A percentile compares a stretch with the other conserved stretches of the same genome.
Conservation (phyloP, 1,140 invertebrate genomes). For the Atta colombica region DNA sequence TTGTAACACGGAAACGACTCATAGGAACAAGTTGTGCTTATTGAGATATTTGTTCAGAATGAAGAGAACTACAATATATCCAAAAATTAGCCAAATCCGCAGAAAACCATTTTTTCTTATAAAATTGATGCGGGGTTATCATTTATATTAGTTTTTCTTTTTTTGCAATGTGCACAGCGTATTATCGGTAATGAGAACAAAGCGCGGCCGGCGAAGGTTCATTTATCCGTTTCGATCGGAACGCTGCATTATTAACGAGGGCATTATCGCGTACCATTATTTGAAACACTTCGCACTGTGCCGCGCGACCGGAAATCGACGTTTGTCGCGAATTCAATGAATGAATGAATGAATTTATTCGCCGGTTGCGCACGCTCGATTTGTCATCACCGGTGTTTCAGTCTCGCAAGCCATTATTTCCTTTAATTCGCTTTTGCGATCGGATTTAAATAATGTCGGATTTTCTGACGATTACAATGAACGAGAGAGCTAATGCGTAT, state of each 20-base stretch:
- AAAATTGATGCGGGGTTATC: no score
- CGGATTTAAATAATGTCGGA: slow-evolving; percentile 52
- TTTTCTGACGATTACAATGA: slow-evolving; percentile 19
- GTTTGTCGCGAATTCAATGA: slow-evolving; percentile 62
- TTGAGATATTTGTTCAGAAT: no score
- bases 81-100: no score
- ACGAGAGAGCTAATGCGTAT: neutral
- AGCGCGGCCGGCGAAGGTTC: slow-evolving; percentile 19
- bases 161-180: neutral
- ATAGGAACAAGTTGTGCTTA: no score
- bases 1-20: no score
- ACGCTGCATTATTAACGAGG: slow-evolving; percentile 66
- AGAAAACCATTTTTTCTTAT: no score
- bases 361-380: slow-evolving; percentile 32
- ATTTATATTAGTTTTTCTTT: neutral
- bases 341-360: slow-evolving; percentile 59
- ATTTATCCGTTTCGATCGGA: slow-evolving; percentile 51
- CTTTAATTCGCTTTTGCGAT: slow-evolving; percentile 34
- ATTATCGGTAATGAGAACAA: slow-evolving; percentile 47
- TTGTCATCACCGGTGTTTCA: slow-evolving; percentile 46
- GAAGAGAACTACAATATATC: no score
- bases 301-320: slow-evolving; percentile 51
- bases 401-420: slow-evolving; percentile 35
- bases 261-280: slow-evolving; percentile 63
- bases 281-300: slow-evolving; percentile 53